phyloP scores from a whole-genome alignment of 2,888 invertebrate genomes.

The Cantharis rustica region DNA sequence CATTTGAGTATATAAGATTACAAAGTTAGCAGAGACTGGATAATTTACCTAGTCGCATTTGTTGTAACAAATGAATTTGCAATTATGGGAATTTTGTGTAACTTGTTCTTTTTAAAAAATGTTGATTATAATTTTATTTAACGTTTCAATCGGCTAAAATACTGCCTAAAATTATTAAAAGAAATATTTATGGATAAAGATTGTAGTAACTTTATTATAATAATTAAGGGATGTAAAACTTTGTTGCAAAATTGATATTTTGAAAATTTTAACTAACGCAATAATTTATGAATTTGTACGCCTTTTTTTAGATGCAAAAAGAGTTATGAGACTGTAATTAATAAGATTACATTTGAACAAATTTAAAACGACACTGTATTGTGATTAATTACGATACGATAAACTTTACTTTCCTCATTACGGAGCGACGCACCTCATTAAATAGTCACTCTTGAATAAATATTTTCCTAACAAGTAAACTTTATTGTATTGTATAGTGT shows the following conservation, averaged over 20 bases:
- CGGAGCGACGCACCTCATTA: background rate
- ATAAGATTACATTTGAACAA: background rate
- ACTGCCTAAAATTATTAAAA: background rate
- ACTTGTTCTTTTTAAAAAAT: background rate
- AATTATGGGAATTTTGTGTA: background rate
- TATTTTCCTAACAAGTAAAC: background rate
- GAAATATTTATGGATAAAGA: background rate
- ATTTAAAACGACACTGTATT: background rate
- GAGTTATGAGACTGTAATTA: constrained; percentile 4
- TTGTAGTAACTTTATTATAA: background rate
- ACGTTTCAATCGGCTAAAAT: background rate
- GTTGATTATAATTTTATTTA: background rate
- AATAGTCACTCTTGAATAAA: background rate
- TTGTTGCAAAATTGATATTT: background rate
- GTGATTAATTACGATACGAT: background rate
- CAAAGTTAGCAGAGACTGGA: background rate
- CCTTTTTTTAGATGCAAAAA: background rate
- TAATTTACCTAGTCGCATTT: constrained; percentile 3
- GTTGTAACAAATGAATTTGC: background rate
- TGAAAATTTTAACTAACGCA: background rate
- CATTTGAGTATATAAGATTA: background rate
- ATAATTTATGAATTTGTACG: background rate
- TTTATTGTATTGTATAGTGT: background rate
- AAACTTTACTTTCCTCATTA: background rate
- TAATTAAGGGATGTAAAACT: background rate